These are phyloP conservation scores for Microcebus murinus DNA, from an alignment of 2,113 vertebrate genomes.

Conservation along the genomic window DNA sequence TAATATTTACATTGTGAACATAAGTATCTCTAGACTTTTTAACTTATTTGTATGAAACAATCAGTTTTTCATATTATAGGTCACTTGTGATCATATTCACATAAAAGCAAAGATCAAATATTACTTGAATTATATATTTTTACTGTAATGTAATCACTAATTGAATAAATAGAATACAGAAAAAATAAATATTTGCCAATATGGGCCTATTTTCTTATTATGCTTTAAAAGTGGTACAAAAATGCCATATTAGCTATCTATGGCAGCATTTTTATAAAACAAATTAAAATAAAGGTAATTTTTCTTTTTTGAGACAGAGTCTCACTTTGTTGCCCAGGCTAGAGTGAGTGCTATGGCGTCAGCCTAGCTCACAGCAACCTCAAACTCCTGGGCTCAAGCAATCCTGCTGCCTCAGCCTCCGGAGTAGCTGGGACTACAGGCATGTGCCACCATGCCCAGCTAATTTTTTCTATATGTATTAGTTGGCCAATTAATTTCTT, in stretches of 20 bases:
- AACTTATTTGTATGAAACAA: neutral
- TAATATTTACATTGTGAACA: neutral
- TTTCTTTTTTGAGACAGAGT: too few species aligned
- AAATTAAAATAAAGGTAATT: neutral
- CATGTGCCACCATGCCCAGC: too few species aligned
- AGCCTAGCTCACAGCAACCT: too few species aligned
- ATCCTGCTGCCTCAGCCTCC: too few species aligned
- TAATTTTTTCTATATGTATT: too few species aligned
- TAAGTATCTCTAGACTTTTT: neutral
- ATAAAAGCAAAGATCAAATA: neutral
- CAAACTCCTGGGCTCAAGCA: too few species aligned
- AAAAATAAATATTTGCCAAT: neutral
- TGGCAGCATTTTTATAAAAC: neutral
- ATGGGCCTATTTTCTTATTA: slow-evolving; percentile 17
- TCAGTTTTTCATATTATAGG: neutral
- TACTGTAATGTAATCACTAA: slow-evolving; percentile 25
- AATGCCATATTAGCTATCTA: neutral
- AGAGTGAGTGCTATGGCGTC: too few species aligned
- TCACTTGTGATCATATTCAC: neutral
- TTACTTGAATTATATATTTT: neutral
- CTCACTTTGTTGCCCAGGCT: too few species aligned
- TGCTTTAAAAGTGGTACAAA: slow-evolving; percentile 30
- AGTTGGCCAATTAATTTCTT: too few species aligned
- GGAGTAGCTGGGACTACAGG: too few species aligned
- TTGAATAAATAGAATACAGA: slow-evolving; percentile 7